Percentiles rank a stretch among this genome's conserved stretches.
phyloP scores from a whole-genome alignment of 2,888 invertebrate species.

The Carterocephalus palaemon region DNA sequence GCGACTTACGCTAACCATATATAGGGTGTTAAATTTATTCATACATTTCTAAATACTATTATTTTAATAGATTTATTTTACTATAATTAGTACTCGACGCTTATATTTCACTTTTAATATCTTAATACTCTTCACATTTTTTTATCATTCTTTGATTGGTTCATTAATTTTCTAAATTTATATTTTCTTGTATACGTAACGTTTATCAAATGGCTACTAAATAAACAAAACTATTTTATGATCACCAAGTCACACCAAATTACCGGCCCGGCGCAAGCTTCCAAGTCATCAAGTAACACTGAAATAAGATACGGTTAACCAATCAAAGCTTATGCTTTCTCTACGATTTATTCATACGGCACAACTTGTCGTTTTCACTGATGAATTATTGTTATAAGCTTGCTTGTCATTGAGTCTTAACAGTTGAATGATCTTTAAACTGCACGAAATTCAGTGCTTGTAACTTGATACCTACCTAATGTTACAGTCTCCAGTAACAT shows the following conservation, averaged over 20 bases:
- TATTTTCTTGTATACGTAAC: no score
- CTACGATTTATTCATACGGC: slow-evolving; percentile 25
- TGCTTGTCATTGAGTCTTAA: slow-evolving; percentile 19
- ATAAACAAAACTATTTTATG: slow-evolving; percentile 2
- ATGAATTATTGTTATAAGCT: slow-evolving; percentile 23
- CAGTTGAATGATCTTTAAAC: slow-evolving; percentile 6
- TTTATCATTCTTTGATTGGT: no score
- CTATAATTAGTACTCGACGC: no score
- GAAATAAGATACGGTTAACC: slow-evolving; percentile 22
- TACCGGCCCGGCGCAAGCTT: not conserved
- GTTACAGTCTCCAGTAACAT: no score
- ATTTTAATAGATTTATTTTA: no score
- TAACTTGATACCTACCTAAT: no score
- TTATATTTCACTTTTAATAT: no score
- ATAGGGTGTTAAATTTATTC: no score
- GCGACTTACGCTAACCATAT: slow-evolving; percentile 1
- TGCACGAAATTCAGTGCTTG: slow-evolving; percentile 1
- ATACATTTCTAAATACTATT: no score
- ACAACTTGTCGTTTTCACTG: slow-evolving; percentile 25
- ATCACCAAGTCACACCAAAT: slow-evolving; percentile 1
- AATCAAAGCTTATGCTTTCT: slow-evolving; percentile 24
- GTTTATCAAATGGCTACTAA: not conserved
- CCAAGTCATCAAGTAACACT: slow-evolving; percentile 19
- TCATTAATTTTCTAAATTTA: no score
- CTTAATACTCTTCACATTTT: no score